Base-by-base conservation (phyloP, 1,140 invertebrate species). In the Habropoda laboriosa region DNA sequence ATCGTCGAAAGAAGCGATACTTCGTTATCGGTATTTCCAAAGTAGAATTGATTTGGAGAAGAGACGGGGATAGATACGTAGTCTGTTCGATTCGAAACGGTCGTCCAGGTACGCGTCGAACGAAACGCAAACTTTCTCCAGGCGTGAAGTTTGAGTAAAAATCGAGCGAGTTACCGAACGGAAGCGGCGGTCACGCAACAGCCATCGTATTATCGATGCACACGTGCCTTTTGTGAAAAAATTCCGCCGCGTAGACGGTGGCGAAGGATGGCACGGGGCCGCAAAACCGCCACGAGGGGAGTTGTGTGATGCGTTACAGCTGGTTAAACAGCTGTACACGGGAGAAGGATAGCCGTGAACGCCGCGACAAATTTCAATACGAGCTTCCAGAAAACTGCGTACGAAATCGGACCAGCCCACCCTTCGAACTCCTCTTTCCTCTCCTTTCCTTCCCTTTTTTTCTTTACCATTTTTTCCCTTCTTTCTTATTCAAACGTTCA, bases 291-390 rank as follows among this genome's bases (percentile, higher is more conserved):
- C 73, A 79, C 51, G 66, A 73, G 74, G 77, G 74, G 75, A 86
- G 84, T n/a, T n/a, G 81, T 83, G 81, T 85, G 83, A 87, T 79
- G 81, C 55, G 82, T 89, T 89, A 88, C 89, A 89, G 81, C 88
- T 89, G 89, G 82, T 90, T 90, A 86, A 86, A 86, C 89, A 90
- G 83, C 80, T 90, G 89, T 81, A 82, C 53, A n/a, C 30, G 13
- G 68, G 63, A 71, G 79, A 78, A 86, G 64, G 82, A 89, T 89
- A 85, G 68, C 61, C 83, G 84, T 87, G 85, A 87, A 86, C 75
- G 75, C 73, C 80, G 82, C 83, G 83, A 85, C 83, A 85, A 85
- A 85, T 88, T 86, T 87, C 70, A 70, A 63, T 73, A 76, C 21
- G 49, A 64, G 64, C 55, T 70, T 58, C 55, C 61, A 63, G 77